These are phyloP conservation scores for Drosophila acutilabella DNA, from an alignment of 2,888 invertebrate species.

Conservation along the genomic window DNA sequence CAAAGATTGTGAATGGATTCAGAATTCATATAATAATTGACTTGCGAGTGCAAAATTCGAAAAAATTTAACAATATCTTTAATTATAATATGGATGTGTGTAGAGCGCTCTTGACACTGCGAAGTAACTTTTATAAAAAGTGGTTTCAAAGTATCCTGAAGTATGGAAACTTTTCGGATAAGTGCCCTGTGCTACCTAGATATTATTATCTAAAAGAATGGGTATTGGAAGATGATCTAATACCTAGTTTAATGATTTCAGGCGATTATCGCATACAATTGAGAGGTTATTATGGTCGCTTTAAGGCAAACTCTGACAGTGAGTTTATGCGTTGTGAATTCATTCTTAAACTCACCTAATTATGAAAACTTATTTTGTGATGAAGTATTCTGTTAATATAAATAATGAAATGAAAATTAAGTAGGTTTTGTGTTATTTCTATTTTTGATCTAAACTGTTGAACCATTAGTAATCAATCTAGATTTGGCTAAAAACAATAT, in stretches of 20 bases:
- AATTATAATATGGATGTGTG: constrained; percentile 28
- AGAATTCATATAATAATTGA: constrained; percentile 9
- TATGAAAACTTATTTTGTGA: background rate
- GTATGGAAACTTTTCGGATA: constrained; percentile 50
- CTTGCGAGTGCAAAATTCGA: constrained; percentile 10
- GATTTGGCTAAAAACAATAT: too few species aligned
- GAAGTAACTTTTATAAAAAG: constrained; percentile 17
- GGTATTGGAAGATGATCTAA: constrained; percentile 30
- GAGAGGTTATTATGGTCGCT: constrained; percentile 28
- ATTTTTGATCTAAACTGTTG: too few species aligned
- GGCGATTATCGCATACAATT: constrained; percentile 48
- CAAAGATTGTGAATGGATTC: constrained; percentile 14
- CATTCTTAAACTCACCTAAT: constrained; percentile 5
- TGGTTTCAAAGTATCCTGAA: constrained; percentile 33
- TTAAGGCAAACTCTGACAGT: constrained; percentile 5
- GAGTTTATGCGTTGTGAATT: constrained; percentile 16
- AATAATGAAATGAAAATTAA: too few species aligned
- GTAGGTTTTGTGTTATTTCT: too few species aligned
- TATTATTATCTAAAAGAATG: constrained; percentile 48
- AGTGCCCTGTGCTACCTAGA: constrained; percentile 54
- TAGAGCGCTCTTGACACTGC: constrained; percentile 8
- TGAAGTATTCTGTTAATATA: background rate
- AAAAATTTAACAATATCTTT: constrained; percentile 17
- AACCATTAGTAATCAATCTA: too few species aligned
- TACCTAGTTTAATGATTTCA: constrained; percentile 48